These are phyloP conservation scores for Pseudoips prasinana DNA, from an alignment of 2,888 invertebrate genomes.

Conservation along the genomic window DNA sequence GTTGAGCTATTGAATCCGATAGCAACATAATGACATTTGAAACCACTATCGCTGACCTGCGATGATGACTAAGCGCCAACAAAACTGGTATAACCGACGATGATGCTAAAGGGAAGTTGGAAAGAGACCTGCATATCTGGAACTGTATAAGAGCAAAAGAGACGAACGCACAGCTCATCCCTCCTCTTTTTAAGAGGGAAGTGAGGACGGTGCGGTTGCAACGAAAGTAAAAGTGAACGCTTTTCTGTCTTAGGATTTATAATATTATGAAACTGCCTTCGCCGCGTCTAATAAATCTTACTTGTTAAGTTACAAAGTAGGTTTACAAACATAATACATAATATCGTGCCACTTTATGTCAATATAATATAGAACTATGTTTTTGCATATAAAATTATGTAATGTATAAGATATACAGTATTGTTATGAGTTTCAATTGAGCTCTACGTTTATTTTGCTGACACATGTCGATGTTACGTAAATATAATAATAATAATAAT, in stretches of 20 bases:
- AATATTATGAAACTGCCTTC: slow-evolving; percentile 49
- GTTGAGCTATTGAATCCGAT: slow-evolving; percentile 45
- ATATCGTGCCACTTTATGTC: no score
- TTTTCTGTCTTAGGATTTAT: slow-evolving; percentile 52
- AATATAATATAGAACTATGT: no score
- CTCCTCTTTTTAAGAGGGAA: slow-evolving; percentile 58
- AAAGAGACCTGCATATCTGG: slow-evolving; percentile 38
- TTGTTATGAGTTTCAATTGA: no score
- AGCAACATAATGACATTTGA: slow-evolving; percentile 60
- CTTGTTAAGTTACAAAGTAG: slow-evolving; percentile 3
- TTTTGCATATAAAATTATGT: no score
- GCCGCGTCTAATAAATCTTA: slow-evolving; percentile 24
- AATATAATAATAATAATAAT: no score
- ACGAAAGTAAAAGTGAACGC: slow-evolving; percentile 74
- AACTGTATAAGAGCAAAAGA: slow-evolving; percentile 37
- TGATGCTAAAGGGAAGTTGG: slow-evolving; percentile 48
- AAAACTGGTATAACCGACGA: slow-evolving; percentile 60
- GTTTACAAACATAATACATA: not conserved
- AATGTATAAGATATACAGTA: no score
- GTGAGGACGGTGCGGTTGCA: slow-evolving; percentile 55
- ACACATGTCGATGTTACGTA: no score
- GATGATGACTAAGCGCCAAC: slow-evolving; percentile 72
- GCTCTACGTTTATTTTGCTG: no score
- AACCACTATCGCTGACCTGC: slow-evolving; percentile 61
- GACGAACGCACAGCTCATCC: slow-evolving; percentile 39